Conservation (phyloP, 64 coral and sea anemone genomes). For the Hydrozoanthus tunicans region DNA sequence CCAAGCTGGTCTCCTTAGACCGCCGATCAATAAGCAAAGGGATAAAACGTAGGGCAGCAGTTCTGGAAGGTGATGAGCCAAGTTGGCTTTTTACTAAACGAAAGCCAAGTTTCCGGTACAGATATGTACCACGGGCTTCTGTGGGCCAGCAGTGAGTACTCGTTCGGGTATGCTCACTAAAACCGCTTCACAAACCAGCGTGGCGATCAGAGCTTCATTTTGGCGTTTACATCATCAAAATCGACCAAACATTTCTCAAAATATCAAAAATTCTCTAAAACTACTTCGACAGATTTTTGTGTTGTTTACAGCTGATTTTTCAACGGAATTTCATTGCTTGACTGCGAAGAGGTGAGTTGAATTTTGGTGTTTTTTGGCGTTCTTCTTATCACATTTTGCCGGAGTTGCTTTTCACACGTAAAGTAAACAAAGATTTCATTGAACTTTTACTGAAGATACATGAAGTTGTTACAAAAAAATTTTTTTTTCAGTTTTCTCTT, state of each 20-base stretch:
- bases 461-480: conserved; percentile 1
- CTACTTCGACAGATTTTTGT: background rate
- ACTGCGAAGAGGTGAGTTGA: conserved; percentile 2
- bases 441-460: background rate
- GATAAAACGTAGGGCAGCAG: conserved; percentile 32
- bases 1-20: conserved; percentile 57
- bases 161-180: background rate
- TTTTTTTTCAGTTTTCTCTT: background rate
- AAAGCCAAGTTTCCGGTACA: conserved; percentile 38
- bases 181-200: background rate
- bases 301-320: conserved; percentile 28
- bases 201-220: conserved; percentile 1
- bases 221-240: conserved; percentile 12
- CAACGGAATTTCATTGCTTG: conserved; percentile 14
- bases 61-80: conserved; percentile 4
- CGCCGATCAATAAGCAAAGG: conserved; percentile 27
- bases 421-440: conserved; percentile 13
- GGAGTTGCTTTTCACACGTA: background rate
- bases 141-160: background rate
- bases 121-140: background rate
- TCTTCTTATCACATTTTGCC: background rate
- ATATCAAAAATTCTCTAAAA: conserved; percentile 10
- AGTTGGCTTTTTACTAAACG: conserved; percentile 54
- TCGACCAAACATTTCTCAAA: conserved; percentile 2
- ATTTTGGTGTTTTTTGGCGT: conserved; percentile 7